Evolutionary conservation across 2,888 invertebrate genomes (phyloP), one percentile per base, ranked within the genome.

Genomic region (Tiliacea citrago): DNA sequence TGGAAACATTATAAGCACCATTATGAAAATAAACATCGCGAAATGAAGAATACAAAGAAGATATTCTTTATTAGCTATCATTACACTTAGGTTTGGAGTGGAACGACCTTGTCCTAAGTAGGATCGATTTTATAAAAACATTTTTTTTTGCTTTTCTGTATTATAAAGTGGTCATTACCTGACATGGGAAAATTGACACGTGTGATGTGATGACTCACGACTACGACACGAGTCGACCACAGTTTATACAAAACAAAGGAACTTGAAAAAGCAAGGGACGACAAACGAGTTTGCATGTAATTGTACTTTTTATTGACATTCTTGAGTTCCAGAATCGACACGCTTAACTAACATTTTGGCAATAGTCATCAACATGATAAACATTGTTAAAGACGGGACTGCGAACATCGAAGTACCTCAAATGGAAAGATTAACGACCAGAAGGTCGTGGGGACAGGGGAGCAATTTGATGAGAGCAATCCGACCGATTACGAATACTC

Each of bases 51-150:
- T 53, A 75, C n/a, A 63, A 65, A 73, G 42, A 69, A 70, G 35
- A 45, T 39, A 55, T 68, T 70, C 35, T 72, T 68, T 13, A 75
- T 76, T 63, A 62, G 58, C 45, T 35, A 60, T 74, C 57, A 75
- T 80, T 82, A 76, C 53, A 75, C 47, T 73, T 73, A 77, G 60
- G 57, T 68, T 68, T n/a, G 42, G 39, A 58, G 63, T 53, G 39
- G 21, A 53, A 18, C 47, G 78, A 72, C 86, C 82, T 84, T 72
- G 80, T 53, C 45, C 49, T 70, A 68, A 61, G 12, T 60, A 35
- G 47, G 35, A 84, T 85, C 85, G 74, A 86, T 86, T 83, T 53
- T 51, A 61, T 42, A 55, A 24, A 73, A 65, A 45, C 16, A 39
- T 13, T 35, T 69, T 42, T 70, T 72, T 58, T 55, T 53, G 47